Percentiles rank a stretch among this genome's conserved stretches.
Conservation (phyloP, 2,113 vertebrate genomes). For the Indicator indicator region DNA sequence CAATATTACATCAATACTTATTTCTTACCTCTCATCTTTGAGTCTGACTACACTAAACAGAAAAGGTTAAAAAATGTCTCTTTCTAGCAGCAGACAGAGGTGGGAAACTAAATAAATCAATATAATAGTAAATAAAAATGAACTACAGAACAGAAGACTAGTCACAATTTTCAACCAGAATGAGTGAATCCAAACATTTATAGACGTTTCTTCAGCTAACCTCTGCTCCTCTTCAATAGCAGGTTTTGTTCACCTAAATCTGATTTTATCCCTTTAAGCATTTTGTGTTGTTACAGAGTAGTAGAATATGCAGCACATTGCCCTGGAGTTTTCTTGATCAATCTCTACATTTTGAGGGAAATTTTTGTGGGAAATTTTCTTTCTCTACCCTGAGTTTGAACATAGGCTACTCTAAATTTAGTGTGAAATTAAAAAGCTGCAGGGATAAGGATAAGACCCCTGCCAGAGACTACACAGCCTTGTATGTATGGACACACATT, state of each 20-base stretch:
- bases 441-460: background rate
- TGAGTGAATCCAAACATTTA: background rate
- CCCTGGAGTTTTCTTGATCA: background rate
- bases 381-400: background rate
- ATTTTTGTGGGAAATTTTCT: background rate
- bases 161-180: background rate
- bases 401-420: background rate
- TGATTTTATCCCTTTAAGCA: background rate
- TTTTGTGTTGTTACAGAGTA: background rate
- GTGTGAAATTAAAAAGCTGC: background rate
- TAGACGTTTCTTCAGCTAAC: background rate
- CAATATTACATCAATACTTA: constrained; percentile 10
- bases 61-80: background rate
- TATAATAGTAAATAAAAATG: background rate
- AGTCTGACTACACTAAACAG: background rate
- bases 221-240: background rate
- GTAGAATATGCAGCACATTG: background rate
- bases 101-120: background rate
- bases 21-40: background rate
- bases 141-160: background rate
- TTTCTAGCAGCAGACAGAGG: background rate
- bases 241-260: background rate
- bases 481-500: background rate
- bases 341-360: background rate
- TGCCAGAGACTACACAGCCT: background rate